phyloP scores from a whole-genome alignment of 2,113 vertebrate species.

The Lasiurus cinereus region DNA sequence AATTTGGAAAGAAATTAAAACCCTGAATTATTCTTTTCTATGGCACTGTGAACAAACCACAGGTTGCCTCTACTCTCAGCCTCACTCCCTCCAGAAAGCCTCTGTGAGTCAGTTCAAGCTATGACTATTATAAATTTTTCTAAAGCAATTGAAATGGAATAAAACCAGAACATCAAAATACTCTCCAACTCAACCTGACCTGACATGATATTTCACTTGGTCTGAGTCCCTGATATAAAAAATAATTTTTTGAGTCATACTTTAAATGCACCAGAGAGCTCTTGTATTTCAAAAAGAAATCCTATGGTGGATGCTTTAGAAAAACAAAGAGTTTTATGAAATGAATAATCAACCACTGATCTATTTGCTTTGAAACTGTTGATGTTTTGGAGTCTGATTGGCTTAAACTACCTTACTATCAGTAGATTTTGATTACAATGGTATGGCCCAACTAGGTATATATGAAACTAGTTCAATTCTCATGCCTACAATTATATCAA shows the following conservation, averaged over 20 bases:
- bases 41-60: constrained; percentile 62
- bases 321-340: constrained; percentile 49
- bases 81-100: neutral
- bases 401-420: neutral
- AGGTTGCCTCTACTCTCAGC: constrained; percentile 21
- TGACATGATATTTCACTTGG: constrained; percentile 76
- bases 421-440: neutral
- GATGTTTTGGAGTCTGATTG: neutral
- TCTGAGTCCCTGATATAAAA: constrained; percentile 51
- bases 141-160: constrained; percentile 67
- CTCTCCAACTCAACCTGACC: constrained; percentile 74
- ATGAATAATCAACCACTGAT: neutral
- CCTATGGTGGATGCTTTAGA: neutral
- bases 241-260: constrained; percentile 53
- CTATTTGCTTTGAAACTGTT: constrained; percentile 58
- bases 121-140: constrained; percentile 65
- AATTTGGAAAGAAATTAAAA: constrained; percentile 60
- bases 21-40: constrained; percentile 45
- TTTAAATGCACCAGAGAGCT: constrained; percentile 68
- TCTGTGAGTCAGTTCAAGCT: constrained; percentile 48
- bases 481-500: neutral
- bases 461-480: neutral
- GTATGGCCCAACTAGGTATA: neutral
- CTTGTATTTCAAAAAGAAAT: constrained; percentile 66
- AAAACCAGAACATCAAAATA: constrained; percentile 73